Conservation (phyloP, 2,888 invertebrate species). For the Clivina fossor region DNA sequence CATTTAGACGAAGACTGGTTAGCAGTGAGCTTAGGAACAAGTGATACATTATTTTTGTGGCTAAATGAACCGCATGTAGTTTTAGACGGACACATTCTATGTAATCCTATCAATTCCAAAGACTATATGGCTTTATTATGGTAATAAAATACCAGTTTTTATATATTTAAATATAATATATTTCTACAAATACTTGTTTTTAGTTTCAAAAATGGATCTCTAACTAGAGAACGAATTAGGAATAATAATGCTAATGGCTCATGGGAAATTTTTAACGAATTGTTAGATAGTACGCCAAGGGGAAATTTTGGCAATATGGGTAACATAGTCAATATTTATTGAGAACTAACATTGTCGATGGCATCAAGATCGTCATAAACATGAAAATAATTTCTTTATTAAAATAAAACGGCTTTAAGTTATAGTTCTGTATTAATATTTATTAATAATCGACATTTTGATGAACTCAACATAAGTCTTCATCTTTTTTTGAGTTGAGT, state of each 20-base stretch:
- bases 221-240: constrained; percentile 83
- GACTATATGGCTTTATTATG: constrained; percentile 89
- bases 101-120: constrained; percentile 76
- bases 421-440: too few relatives aligned
- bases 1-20: constrained; percentile 78
- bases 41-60: constrained; percentile 87
- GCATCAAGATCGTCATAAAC: too few relatives aligned
- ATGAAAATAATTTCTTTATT: too few relatives aligned
- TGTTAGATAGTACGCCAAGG: constrained; percentile 78
- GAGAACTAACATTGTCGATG: too few relatives aligned
- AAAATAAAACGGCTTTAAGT: too few relatives aligned
- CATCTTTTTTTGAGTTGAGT: too few relatives aligned
- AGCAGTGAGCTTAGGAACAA: constrained; percentile 88
- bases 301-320: constrained; percentile 95
- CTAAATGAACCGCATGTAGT: constrained; percentile 67
- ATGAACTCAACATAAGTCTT: too few relatives aligned
- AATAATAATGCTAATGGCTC: constrained; percentile 71
- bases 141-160: constrained; percentile 45
- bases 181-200: constrained; percentile 38
- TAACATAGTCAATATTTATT: constrained; percentile 52
- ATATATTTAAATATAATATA: constrained; percentile 2
- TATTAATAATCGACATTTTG: too few relatives aligned
- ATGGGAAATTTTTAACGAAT: constrained; percentile 83
- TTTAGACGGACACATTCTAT: constrained; percentile 81
- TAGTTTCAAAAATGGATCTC: constrained; percentile 89